Conservation (phyloP, 1,140 invertebrate species). For the Bradysia coprophila region DNA sequence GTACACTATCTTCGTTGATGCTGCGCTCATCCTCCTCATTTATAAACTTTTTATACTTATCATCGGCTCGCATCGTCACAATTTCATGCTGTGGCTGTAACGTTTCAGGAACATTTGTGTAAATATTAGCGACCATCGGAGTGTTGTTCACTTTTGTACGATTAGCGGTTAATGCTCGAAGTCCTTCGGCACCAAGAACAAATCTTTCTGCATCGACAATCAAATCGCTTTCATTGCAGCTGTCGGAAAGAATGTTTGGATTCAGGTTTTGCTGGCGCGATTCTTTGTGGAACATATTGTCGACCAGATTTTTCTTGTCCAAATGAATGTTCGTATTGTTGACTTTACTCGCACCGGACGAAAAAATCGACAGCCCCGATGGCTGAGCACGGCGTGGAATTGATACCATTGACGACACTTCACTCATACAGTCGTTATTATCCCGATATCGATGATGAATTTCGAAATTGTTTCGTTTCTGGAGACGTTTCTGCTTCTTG, state of each 20-base stretch:
- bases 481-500: conserved; percentile 62
- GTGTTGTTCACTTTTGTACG: conserved; percentile 12
- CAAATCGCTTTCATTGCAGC: conserved; percentile 26
- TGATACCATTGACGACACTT: conserved; percentile 29
- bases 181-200: conserved; percentile 17
- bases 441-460: conserved; percentile 32
- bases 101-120: conserved; percentile 50
- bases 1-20: conserved; percentile 10
- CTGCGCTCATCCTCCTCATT: neutral
- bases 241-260: conserved; percentile 40
- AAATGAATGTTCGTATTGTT: conserved; percentile 63
- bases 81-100: conserved; percentile 38
- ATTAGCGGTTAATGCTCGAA: conserved; percentile 11
- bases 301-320: conserved; percentile 34
- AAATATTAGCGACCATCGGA: conserved; percentile 47
- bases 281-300: conserved; percentile 18
- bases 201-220: conserved; percentile 17
- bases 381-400: conserved; percentile 28
- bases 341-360: conserved; percentile 42
- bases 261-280: conserved; percentile 22
- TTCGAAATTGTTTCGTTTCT: conserved; percentile 56
- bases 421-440: conserved; percentile 31
- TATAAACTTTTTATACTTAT: conserved; percentile 22
- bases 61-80: conserved; percentile 23
- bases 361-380: conserved; percentile 39